These are phyloP conservation scores for Trichacis sp. DNA, from an alignment of 2,888 invertebrate species.

Conservation along the genomic window DNA sequence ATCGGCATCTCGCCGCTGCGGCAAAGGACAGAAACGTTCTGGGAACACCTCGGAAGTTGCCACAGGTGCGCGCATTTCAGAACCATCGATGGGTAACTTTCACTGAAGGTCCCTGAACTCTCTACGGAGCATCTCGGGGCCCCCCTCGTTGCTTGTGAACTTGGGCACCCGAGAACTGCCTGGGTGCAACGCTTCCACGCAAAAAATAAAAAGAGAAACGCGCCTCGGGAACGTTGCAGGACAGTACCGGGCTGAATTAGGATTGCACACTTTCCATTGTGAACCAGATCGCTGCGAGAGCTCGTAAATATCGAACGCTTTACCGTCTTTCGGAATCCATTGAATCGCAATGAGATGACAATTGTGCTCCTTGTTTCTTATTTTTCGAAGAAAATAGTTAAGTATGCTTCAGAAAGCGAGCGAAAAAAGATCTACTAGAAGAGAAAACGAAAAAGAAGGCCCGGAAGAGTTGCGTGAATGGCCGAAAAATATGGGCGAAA, in stretches of 20 bases:
- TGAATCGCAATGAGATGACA: constrained; percentile 4
- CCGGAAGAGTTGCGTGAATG: no score
- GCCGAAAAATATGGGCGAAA: no score
- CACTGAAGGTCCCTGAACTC: constrained; percentile 64
- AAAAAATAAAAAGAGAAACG: constrained; percentile 1
- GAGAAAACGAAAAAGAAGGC: no score
- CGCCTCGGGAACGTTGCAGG: neutral
- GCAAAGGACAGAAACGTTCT: neutral
- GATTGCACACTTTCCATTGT: constrained; percentile 53
- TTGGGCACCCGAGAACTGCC: constrained; percentile 49
- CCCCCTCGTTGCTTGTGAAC: constrained; percentile 50
- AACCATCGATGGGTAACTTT: constrained; percentile 53
- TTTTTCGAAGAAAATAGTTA: no score
- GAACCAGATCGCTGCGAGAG: constrained; percentile 48
- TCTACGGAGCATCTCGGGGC: constrained; percentile 20
- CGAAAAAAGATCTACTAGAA: no score
- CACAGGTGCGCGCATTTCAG: constrained; percentile 22
- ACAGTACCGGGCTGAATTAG: constrained; percentile 43
- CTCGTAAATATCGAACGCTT: constrained; percentile 24
- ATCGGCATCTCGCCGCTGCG: neutral
- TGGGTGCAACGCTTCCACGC: constrained; percentile 24
- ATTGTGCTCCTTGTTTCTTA: no score
- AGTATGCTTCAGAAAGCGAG: no score
- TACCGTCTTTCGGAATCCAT: constrained; percentile 12
- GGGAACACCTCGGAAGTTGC: neutral